Evolutionary conservation across 1,140 invertebrate genomes (phyloP).

Genomic region (Drosophila melanogaster): DNA sequence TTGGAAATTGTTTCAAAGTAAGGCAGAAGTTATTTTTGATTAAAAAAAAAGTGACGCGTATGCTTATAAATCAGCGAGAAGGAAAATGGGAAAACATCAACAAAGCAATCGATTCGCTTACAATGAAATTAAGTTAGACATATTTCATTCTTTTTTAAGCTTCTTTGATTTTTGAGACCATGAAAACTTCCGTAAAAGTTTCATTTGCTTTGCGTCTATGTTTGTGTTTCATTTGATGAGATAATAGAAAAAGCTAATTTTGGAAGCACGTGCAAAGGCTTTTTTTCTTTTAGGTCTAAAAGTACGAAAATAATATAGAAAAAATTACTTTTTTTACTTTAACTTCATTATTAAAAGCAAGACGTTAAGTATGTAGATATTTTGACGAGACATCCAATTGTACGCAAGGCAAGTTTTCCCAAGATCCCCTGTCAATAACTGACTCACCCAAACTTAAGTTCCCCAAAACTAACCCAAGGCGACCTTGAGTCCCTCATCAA

Average conservation of each 20-base stretch:
- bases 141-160: neutral
- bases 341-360: too few species aligned
- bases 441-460: neutral
- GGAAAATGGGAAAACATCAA: conserved; percentile 2
- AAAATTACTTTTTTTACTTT: neutral
- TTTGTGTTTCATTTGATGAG: conserved; percentile 7
- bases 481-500: conserved; percentile 16
- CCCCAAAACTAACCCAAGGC: conserved; percentile 11
- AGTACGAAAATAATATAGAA: neutral
- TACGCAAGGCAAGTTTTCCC: neutral
- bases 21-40: conserved; percentile 17
- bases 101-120: conserved; percentile 25
- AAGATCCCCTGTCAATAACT: conserved; percentile 7
- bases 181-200: neutral
- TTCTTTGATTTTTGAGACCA: neutral
- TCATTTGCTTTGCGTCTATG: neutral
- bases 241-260: neutral
- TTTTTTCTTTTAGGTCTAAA: neutral
- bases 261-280: neutral
- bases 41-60: conserved; percentile 1
- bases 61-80: conserved; percentile 29
- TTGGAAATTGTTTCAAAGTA: conserved; percentile 32
- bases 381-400: neutral
- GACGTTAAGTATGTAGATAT: too few species aligned
- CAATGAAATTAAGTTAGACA: conserved; percentile 11